Percentiles rank a stretch among this genome's conserved stretches.
Evolutionary conservation across 2,113 vertebrate species (phyloP).

Genomic region (Seriola quinqueradiata): DNA sequence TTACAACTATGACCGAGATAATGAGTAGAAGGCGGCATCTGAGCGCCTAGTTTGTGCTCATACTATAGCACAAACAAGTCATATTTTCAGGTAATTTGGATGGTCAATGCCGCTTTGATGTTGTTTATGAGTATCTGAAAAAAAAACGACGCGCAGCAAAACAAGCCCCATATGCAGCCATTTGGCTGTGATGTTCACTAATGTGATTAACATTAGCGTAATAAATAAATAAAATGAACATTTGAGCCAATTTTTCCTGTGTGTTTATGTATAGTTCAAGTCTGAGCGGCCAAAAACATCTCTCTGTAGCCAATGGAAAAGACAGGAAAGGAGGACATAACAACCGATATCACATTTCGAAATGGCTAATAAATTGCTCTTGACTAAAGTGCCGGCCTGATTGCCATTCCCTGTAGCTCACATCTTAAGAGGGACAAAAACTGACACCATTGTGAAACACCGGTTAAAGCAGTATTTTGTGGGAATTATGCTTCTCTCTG

Average conservation of each 20-base stretch:
- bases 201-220: conserved; percentile 15
- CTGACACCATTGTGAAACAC: too few relatives aligned
- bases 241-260: background rate
- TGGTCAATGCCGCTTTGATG: conserved; percentile 24
- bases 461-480: too few relatives aligned
- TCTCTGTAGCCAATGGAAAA: too few relatives aligned
- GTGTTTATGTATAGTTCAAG: too few relatives aligned
- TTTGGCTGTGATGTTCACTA: background rate
- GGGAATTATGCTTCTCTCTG: too few relatives aligned
- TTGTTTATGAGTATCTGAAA: conserved; percentile 24
- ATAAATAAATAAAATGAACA: conserved; percentile 17
- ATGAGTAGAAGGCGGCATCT: background rate
- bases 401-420: too few relatives aligned
- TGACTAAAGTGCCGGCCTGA: too few relatives aligned
- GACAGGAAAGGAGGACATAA: too few relatives aligned
- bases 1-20: conserved; percentile 15
- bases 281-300: too few relatives aligned
- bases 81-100: conserved; percentile 24
- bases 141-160: conserved; percentile 20
- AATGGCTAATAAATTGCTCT: too few relatives aligned
- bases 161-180: background rate
- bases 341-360: too few relatives aligned
- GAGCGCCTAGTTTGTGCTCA: background rate
- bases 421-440: too few relatives aligned
- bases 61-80: conserved; percentile 2